Evolutionary conservation across 1,140 invertebrate genomes (phyloP).

Genomic region (Sycophaga agraensis): DNA sequence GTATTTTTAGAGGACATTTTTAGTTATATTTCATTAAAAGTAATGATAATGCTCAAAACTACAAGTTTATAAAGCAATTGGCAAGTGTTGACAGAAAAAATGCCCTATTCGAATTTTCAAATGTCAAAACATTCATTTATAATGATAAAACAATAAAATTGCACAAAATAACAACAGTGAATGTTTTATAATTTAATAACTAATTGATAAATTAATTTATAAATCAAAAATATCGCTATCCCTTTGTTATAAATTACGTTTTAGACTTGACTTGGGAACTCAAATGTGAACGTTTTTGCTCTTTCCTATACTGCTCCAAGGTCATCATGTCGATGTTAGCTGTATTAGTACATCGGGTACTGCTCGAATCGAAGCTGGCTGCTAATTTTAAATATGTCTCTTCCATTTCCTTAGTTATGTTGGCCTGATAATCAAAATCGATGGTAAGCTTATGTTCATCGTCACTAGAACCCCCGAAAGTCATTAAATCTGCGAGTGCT

Average conservation of each 20-base stretch:
- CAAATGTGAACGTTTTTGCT: constrained; percentile 39
- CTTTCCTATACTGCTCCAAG: constrained; percentile 52
- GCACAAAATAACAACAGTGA: too few relatives aligned
- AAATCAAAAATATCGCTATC: too few relatives aligned
- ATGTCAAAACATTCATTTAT: too few relatives aligned
- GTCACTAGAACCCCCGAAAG: constrained; percentile 42
- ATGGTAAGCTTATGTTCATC: constrained; percentile 28
- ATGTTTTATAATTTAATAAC: too few relatives aligned
- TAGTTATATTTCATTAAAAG: too few relatives aligned
- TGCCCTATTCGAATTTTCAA: too few relatives aligned
- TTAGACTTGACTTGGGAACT: not conserved
- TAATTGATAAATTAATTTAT: too few relatives aligned
- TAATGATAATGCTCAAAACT: too few relatives aligned
- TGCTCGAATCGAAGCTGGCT: constrained; percentile 44
- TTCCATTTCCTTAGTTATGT: constrained; percentile 54
- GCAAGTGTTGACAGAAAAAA: too few relatives aligned
- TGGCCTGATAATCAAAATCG: constrained; percentile 38
- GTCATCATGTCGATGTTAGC: constrained; percentile 35
- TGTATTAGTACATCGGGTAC: not conserved
- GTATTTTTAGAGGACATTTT: too few relatives aligned
- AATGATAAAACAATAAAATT: too few relatives aligned
- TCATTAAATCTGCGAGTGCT: constrained; percentile 43
- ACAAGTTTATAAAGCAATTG: too few relatives aligned
- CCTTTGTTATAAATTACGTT: constrained; percentile 16
- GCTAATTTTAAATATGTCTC: constrained; percentile 54